Percentiles rank a stretch among this genome's conserved stretches.
phyloP scores from a whole-genome alignment of 2,888 invertebrate species.

The Clusia tigrina region DNA sequence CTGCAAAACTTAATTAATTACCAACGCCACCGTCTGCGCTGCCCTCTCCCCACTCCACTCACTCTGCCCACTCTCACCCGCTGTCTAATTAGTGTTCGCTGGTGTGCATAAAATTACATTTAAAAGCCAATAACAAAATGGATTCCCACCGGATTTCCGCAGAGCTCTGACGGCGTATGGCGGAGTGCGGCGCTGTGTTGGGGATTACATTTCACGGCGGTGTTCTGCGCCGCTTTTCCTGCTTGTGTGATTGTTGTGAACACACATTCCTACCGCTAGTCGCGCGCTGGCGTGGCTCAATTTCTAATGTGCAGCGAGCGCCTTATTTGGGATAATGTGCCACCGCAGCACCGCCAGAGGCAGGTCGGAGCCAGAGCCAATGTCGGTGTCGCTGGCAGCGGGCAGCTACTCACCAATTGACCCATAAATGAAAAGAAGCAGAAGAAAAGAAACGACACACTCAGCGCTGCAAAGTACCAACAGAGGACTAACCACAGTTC shows the following conservation, averaged over 20 bases:
- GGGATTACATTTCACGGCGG: slow-evolving; percentile 49
- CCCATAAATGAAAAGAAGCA: background rate
- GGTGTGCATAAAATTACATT: background rate
- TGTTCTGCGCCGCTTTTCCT: slow-evolving; percentile 6
- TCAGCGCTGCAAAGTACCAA: too few relatives aligned
- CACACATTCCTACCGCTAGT: background rate
- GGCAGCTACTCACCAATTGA: background rate
- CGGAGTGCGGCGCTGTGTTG: slow-evolving; percentile 2
- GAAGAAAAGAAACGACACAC: background rate
- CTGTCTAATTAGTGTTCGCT: slow-evolving; percentile 34
- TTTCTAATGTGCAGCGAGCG: background rate
- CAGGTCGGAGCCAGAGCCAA: too few relatives aligned
- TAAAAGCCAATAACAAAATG: slow-evolving; percentile 40
- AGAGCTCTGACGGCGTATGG: background rate
- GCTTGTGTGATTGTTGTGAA: background rate
- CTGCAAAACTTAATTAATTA: background rate
- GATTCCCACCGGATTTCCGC: slow-evolving; percentile 54
- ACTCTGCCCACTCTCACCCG: slow-evolving; percentile 22
- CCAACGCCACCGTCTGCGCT: slow-evolving; percentile 27
- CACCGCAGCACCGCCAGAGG: background rate
- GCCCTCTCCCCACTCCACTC: background rate
- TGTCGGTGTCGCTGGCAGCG: too few relatives aligned
- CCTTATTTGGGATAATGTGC: background rate
- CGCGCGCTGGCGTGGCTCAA: background rate
- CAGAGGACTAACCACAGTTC: too few relatives aligned